These are phyloP conservation scores for Caerostris extrusa DNA, from an alignment of 1,140 invertebrate species.

Conservation along the genomic window DNA sequence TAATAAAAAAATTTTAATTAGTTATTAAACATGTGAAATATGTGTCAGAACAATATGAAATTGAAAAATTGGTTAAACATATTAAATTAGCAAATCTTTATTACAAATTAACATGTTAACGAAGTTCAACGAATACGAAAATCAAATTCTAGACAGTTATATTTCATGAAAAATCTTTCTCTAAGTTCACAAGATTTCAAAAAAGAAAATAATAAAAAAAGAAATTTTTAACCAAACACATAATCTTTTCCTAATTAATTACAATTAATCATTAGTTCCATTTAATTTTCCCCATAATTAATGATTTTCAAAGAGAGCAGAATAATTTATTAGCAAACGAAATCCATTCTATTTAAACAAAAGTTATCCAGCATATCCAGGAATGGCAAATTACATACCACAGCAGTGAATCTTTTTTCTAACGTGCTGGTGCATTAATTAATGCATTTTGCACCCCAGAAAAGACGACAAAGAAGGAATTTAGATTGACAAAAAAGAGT, in stretches of 20 bases:
- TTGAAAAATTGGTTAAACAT: too few species aligned
- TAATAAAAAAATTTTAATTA: too few species aligned
- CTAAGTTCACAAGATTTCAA: too few species aligned
- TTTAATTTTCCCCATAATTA: slow-evolving; percentile 25
- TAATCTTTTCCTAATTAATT: slow-evolving; percentile 24
- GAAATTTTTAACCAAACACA: slow-evolving; percentile 13
- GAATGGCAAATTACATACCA: slow-evolving; percentile 29
- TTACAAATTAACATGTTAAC: too few species aligned
- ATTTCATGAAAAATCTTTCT: too few species aligned
- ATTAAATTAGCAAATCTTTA: too few species aligned
- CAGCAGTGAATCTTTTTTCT: background rate
- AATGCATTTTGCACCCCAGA: background rate
- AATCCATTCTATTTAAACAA: slow-evolving; percentile 7
- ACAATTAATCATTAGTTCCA: slow-evolving; percentile 14
- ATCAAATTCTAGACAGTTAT: too few species aligned
- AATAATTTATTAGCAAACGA: slow-evolving; percentile 8
- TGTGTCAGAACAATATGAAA: too few species aligned
- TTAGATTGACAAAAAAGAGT: slow-evolving; percentile 20
- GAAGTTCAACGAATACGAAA: too few species aligned
- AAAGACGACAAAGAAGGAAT: background rate
- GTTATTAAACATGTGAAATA: too few species aligned
- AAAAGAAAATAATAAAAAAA: background rate
- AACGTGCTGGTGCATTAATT: slow-evolving; percentile 3
- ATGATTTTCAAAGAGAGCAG: background rate
- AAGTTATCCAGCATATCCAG: background rate